Conservation (phyloP, 2,113 vertebrate genomes). For the Oreochromis aureus region DNA sequence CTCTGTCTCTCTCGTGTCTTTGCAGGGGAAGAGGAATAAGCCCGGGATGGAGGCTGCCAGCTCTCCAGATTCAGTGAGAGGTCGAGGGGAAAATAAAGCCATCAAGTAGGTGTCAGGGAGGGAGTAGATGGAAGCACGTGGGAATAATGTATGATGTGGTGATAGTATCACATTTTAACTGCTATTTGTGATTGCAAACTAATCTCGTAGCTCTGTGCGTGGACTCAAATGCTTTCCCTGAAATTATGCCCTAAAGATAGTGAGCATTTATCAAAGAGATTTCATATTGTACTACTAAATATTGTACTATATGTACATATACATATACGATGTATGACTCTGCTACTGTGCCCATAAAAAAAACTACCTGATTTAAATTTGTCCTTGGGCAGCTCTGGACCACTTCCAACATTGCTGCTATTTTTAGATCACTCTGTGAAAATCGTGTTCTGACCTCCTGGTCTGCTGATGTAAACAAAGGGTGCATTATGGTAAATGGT, state of each 20-base stretch:
- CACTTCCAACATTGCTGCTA: neutral
- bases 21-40: slow-evolving; percentile 93
- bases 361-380: neutral
- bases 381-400: neutral
- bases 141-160: slow-evolving; percentile 38
- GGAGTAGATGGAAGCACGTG: slow-evolving; percentile 18
- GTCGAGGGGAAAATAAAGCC: slow-evolving; percentile 95
- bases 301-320: neutral
- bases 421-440: neutral
- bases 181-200: slow-evolving; percentile 19
- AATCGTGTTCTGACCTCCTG: neutral
- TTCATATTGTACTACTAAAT: neutral
- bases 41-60: slow-evolving; percentile 89
- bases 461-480: neutral
- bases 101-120: slow-evolving; percentile 90
- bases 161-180: slow-evolving; percentile 29
- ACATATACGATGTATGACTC: neutral
- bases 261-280: neutral
- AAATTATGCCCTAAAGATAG: neutral
- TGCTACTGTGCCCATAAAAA: neutral
- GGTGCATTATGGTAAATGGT: neutral
- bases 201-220: neutral
- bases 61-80: slow-evolving; percentile 90
- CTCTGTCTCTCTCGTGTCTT: slow-evolving; percentile 12
- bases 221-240: neutral